Base-by-base conservation (phyloP, 2,797 vertebrate genomes). In the Microctenopoma lineatum region DNA sequence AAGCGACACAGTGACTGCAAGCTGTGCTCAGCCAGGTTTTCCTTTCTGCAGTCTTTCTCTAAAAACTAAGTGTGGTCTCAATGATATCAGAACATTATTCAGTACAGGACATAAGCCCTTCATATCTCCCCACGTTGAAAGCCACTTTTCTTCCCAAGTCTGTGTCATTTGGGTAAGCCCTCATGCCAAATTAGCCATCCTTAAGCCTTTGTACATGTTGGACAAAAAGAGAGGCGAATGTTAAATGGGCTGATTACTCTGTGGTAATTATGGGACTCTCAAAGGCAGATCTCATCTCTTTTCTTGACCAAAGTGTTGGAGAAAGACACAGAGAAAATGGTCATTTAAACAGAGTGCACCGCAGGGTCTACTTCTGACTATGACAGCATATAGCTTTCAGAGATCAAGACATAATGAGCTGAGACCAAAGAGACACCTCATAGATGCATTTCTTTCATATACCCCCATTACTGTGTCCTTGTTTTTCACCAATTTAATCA, bases 81-180 rank as follows among this genome's bases (percentile, higher is more conserved):
- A 90, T 93, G 92, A 92, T 93, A 93, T 93, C 93, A 89, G 90
- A 86, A 91, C 92, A 91, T 92, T 84, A 88, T 90, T 88, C 86
- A 75, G 83, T 68, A 70, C 73, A 71, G 80, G 60, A 89, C 64
- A 34, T 85, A 86, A 89, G 83, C 65, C 61, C 27, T 47, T 74
- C 86, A 59, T 90, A 92, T 93, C 86, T 81, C 61, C 50, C 59
- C 59, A 75, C 68, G 82, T 87, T 90, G 80, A 91, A 92, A 89
- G 85, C 42, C 77, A 81, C 78, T 87, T 89, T 88, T 86, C 87
- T 77, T 77, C 80, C 77, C 61, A 66, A 80, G 81, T 81, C 84
- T 64, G 59, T 44, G 60, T 64, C 82, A 79, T 90, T 87, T 61
- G 72, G 59, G 75, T 89, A 84, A 90, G 89, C 75, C 81, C 70